Evolutionary conservation across 2,888 invertebrate genomes (phyloP), one percentile per base, ranked within the genome.

Genomic region (Tuberolachnus salignus): DNA sequence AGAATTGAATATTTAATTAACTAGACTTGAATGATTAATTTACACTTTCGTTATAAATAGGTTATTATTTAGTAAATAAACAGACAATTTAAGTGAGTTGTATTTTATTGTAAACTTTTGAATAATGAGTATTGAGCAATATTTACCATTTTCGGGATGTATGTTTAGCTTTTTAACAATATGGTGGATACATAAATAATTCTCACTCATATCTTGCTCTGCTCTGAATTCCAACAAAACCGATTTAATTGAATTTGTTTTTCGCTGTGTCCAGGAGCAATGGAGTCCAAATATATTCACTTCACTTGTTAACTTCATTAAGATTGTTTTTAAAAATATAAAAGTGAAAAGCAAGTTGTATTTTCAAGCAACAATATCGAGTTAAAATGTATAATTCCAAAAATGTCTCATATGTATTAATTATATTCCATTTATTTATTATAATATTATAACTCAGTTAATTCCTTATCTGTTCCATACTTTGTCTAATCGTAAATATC

Each of bases 271-370:
- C 91, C 90, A 87, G n/a, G n/a, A 94, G 94, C 49, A 96, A 87
- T 42, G 94, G 90, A 16, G 94, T 94, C 95, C 96, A 96, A 70
- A 95, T 95, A 66, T 94, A 87, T 42, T 87, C 83, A 86, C 95
- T 95, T 16, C 92, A 88, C 67, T 86, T 84, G 87, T 95, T 93
- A 0, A 92, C 88, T 83, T 90, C 88, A 34, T 78, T 69, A n/a
- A 67, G 21, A 51, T 78, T 78, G 9, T 59, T 26, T n/a, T 69
- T 42, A 78, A 49, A 67, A 57, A 78, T 51, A 67, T 78, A 8
- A 49, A 69, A 59, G 57, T 49, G 4, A 57, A 14, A 34, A 1
- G 49, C 0, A 21, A 53, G 14, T 53, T 51, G 19, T 49, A 21
- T 1, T 23, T 21, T 16, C 3, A 42, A 11, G 34, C 6, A 34